phyloP scores from a whole-genome alignment of 2,797 vertebrate species.

The Sebastes trivittatus region DNA sequence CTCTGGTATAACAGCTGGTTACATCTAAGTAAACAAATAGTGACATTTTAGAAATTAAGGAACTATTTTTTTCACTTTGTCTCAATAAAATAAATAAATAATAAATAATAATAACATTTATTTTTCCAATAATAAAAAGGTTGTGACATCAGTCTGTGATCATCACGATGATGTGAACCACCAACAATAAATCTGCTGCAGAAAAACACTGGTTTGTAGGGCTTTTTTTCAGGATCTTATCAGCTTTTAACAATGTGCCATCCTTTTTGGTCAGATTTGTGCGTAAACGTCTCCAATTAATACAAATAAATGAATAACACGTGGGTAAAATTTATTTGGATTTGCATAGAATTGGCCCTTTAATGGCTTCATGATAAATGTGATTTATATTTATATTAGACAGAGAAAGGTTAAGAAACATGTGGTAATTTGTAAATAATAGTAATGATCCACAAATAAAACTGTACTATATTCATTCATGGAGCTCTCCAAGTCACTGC shows the following conservation, averaged over 20 bases:
- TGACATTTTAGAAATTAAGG: neutral
- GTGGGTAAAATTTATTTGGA: too few relatives aligned
- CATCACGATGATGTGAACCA: neutral
- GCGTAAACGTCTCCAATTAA: neutral
- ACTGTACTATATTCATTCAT: too few relatives aligned
- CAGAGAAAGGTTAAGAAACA: too few relatives aligned
- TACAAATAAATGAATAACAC: neutral
- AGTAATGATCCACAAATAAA: too few relatives aligned
- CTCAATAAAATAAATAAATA: neutral
- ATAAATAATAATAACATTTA: neutral
- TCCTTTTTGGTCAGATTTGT: neutral
- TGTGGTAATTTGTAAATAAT: too few relatives aligned
- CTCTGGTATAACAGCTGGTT: neutral
- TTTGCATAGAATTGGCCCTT: too few relatives aligned
- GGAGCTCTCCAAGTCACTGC: too few relatives aligned
- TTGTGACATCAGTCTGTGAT: slow-evolving; percentile 24
- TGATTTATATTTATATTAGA: too few relatives aligned
- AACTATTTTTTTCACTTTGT: neutral
- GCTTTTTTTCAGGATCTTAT: too few relatives aligned
- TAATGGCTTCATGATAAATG: too few relatives aligned
- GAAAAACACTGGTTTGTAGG: neutral
- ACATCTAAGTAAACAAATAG: neutral
- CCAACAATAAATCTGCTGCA: neutral
- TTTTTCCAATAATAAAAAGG: neutral
- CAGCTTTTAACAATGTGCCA: neutral